A percentile compares a stretch with the other conserved stretches of the same genome.
phyloP scores from a whole-genome alignment of 2,888 invertebrate genomes.

The Merodon equestris region DNA sequence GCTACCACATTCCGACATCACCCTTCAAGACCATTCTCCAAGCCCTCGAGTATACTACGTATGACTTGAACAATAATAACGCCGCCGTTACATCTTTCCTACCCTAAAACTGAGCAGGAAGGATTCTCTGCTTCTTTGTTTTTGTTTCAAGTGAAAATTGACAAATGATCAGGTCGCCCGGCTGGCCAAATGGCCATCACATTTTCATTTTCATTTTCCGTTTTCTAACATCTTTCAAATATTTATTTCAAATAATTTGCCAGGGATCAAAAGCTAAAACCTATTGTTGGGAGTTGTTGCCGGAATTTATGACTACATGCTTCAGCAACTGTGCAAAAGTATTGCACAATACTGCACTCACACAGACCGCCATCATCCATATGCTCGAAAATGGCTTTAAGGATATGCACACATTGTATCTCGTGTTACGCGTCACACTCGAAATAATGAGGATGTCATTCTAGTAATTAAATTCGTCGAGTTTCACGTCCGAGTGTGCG shows the following conservation, averaged over 20 bases:
- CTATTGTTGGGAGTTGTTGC: conserved; percentile 36
- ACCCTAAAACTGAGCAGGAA: conserved; percentile 16
- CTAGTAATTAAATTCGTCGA: conserved; percentile 64
- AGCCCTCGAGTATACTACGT: no score
- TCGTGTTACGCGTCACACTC: conserved; percentile 29
- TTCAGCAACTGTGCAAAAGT: not conserved
- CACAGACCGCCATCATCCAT: conserved; percentile 1
- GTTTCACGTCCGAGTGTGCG: conserved; percentile 43
- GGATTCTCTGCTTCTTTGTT: conserved; percentile 39
- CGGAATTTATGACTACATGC: conserved; percentile 32
- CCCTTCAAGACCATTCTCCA: no score
- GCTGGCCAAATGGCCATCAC: conserved; percentile 32
- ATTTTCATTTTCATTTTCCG: conserved; percentile 18
- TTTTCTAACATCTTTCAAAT: conserved; percentile 31
- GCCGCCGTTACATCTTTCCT: not conserved
- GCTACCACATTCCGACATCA: conserved; percentile 22
- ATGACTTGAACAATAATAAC: conserved; percentile 11
- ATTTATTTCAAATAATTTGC: conserved; percentile 66
- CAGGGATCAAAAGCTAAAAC: conserved; percentile 58
- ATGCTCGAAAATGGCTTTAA: not conserved
- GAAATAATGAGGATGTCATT: conserved; percentile 58
- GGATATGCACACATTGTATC: not conserved
- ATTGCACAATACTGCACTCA: no score
- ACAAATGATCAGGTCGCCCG: conserved; percentile 53
- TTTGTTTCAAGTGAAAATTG: conserved; percentile 46